Base-by-base conservation (phyloP, 2,888 invertebrate genomes). In the Morpho achilles region DNA sequence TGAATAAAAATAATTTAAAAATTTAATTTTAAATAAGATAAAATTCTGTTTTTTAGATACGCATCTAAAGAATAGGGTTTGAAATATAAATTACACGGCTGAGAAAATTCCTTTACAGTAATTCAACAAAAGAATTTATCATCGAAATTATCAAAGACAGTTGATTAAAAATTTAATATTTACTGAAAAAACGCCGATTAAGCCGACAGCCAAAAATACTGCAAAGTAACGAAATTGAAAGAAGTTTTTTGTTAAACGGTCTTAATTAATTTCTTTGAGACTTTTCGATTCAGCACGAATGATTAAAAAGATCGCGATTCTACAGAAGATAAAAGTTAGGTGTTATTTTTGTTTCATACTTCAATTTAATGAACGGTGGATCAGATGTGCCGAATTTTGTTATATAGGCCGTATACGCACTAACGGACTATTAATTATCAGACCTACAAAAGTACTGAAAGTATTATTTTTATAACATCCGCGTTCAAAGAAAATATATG, bases 261-360 rank as follows among this genome's bases (percentile, higher is more conserved):
- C 43, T 61, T 61, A 61, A 61, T 61, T 54, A 61, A 58, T 58
- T 48, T 52, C 50, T 16, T 39, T 48, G 48, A 47, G 54, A 47
- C 50, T 53, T 32, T 56, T 41, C 40, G 16, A 42, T 47, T 58
- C 41, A 51, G 53, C 50, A 45, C 41, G 53, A 61, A 40, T 47
- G 50, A 60, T 61, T 53, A 47, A 60, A 56, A 32, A 16, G 42
- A 54, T 56, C 44, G 53, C 41, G 22, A 39, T 40, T 40, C 40
- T 39, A 53, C 43, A 16, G 50, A 39, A 44, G 45, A 44, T 48
- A 45, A 23, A 39, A 40, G 53, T 60, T 46, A 42, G 22, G 23
- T 16, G 45, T 42, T 10, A 51, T 51, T 51, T 54, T 56, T 50
- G 43, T 50, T 55, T 47, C 48, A 49, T 49, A 58, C 39, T 48